A percentile compares a stretch with the other conserved stretches of the same genome.
phyloP scores from a whole-genome alignment of 2,113 vertebrate genomes.

The Actenoides hombroni region DNA sequence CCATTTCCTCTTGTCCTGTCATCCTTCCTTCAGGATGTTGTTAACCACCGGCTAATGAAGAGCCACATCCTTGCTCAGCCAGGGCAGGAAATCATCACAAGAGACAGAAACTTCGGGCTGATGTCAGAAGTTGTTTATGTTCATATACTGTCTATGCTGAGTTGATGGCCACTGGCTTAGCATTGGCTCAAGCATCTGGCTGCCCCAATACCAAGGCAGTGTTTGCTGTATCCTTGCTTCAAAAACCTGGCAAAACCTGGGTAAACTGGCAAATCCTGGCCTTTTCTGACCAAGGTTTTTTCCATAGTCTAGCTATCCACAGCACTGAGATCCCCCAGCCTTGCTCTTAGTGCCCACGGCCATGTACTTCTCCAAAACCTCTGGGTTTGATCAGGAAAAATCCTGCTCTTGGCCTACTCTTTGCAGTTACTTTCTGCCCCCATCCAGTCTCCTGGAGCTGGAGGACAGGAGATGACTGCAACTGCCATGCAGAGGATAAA shows the following conservation, averaged over 20 bases:
- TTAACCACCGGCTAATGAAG: background rate
- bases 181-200: background rate
- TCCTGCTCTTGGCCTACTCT: background rate
- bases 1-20: no score
- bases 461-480: background rate
- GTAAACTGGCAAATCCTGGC: background rate
- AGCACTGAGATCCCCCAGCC: background rate
- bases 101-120: background rate
- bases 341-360: accelerated
- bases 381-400: background rate
- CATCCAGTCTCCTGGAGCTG: background rate
- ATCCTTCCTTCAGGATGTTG: background rate
- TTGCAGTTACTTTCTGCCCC: background rate
- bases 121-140: background rate
- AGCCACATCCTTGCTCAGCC: background rate
- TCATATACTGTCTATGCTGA: background rate
- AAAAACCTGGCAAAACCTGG: background rate
- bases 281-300: background rate
- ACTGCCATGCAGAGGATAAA: background rate
- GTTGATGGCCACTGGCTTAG: accelerated
- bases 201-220: background rate
- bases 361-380: accelerated
- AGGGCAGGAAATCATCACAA: background rate
- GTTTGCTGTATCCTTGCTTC: background rate
- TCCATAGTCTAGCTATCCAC: background rate